These are phyloP conservation scores for Sesamia inferens DNA, from an alignment of 2,888 invertebrate species.

Conservation along the genomic window DNA sequence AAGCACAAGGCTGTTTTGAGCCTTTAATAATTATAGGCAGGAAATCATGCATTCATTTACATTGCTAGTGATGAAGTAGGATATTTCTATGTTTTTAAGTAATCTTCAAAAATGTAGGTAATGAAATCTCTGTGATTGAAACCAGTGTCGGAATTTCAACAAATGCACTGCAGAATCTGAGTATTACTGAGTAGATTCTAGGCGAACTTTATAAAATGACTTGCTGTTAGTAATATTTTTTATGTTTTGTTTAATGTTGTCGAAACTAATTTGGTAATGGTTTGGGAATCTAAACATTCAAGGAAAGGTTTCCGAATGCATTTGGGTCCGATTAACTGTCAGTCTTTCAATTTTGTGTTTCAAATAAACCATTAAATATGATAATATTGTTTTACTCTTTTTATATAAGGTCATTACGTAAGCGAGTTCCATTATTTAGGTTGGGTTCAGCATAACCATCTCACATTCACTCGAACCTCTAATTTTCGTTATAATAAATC, in stretches of 20 bases:
- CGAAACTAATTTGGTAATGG: conserved; percentile 86
- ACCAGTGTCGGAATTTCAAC: conserved; percentile 84
- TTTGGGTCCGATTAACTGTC: conserved; percentile 86
- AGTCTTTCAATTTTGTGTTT: conserved; percentile 89
- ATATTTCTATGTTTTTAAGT: conserved; percentile 85
- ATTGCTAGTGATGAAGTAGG: conserved; percentile 83
- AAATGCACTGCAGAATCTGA: conserved; percentile 85
- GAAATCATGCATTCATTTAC: conserved; percentile 85
- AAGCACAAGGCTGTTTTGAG: conserved; percentile 80
- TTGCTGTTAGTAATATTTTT: conserved; percentile 88
- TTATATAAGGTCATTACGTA: background rate
- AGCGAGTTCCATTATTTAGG: background rate
- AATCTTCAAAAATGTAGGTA: conserved; percentile 82
- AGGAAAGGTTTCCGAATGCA: conserved; percentile 80
- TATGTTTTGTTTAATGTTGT: conserved; percentile 88
- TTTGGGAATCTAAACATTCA: conserved; percentile 82
- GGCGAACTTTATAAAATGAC: conserved; percentile 82
- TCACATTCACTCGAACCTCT: background rate
- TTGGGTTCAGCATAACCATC: background rate
- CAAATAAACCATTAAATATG: conserved; percentile 87
- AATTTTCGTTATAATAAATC: background rate
- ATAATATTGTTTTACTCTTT: conserved; percentile 41
- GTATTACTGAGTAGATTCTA: conserved; percentile 87
- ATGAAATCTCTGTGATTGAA: conserved; percentile 88
- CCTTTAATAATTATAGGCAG: conserved; percentile 82